phyloP scores from a whole-genome alignment of 2,797 vertebrate species.

The Epinephelus malabaricus region DNA sequence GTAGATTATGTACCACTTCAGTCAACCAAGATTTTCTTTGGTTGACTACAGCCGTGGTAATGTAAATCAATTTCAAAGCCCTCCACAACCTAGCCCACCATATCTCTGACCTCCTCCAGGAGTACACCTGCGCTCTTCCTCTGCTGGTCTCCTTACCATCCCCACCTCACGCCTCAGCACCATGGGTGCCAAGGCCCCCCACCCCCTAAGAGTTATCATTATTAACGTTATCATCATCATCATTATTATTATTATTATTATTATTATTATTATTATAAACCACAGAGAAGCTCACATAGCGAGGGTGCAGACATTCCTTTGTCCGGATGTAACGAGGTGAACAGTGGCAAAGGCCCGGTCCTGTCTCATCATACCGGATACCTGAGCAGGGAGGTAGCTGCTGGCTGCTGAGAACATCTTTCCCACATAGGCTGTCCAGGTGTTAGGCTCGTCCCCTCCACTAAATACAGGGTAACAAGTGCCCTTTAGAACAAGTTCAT shows the following conservation, averaged over 20 bases:
- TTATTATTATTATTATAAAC: background rate
- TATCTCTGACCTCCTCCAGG: too few species aligned
- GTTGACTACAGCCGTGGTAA: too few species aligned
- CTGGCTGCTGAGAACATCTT: constrained; percentile 96
- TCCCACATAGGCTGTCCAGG: constrained; percentile 95
- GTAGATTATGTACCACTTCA: too few species aligned
- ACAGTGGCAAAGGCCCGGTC: constrained; percentile 96
- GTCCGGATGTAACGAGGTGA: constrained; percentile 91
- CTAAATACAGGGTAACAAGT: constrained; percentile 47
- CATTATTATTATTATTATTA: background rate
- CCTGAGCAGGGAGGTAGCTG: constrained; percentile 95
- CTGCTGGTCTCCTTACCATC: too few species aligned
- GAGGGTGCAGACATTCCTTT: constrained; percentile 93
- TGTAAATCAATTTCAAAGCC: too few species aligned
- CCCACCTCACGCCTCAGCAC: too few species aligned
- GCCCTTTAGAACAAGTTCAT: background rate
- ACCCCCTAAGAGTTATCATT: too few species aligned
- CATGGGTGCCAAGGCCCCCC: too few species aligned
- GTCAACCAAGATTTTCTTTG: too few species aligned
- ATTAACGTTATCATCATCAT: too few species aligned
- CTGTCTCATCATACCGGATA: constrained; percentile 98
- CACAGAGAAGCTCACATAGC: constrained; percentile 88
- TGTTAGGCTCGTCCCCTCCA: constrained; percentile 91
- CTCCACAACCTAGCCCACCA: too few species aligned
- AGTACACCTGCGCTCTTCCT: too few species aligned